phyloP scores from a whole-genome alignment of 2,888 invertebrate genomes.

The Xanthostigma xanthostigma region DNA sequence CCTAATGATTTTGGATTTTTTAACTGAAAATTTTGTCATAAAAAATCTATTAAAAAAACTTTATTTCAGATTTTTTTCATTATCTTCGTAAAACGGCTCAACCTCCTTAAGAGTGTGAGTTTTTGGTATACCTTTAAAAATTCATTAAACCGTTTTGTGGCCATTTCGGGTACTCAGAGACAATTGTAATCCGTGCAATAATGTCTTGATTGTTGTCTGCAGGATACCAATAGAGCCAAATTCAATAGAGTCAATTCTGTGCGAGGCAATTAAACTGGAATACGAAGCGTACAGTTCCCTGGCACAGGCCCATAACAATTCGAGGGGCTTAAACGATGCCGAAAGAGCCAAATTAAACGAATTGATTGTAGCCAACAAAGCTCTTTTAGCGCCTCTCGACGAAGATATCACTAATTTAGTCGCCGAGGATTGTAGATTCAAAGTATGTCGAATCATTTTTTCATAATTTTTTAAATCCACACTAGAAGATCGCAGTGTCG shows the following conservation, averaged over 20 bases:
- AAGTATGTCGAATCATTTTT: slow-evolving; percentile 23
- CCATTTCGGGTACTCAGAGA: too few species aligned
- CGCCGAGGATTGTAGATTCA: slow-evolving; percentile 41
- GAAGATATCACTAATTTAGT: slow-evolving; percentile 58
- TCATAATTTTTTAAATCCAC: too few species aligned
- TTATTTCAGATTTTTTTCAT: too few species aligned
- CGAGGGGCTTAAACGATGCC: slow-evolving; percentile 59
- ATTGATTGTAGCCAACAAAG: slow-evolving; percentile 72
- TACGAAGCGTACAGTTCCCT: slow-evolving; percentile 57
- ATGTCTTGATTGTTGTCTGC: slow-evolving; percentile 20
- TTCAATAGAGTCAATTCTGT: slow-evolving; percentile 70
- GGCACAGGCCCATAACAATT: slow-evolving; percentile 40
- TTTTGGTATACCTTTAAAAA: too few species aligned
- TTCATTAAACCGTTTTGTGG: too few species aligned
- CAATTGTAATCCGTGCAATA: slow-evolving; percentile 1
- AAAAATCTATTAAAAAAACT: too few species aligned
- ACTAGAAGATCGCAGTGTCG: too few species aligned
- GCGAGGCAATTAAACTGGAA: slow-evolving; percentile 74
- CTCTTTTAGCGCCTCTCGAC: slow-evolving; percentile 68
- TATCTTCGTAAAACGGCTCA: too few species aligned
- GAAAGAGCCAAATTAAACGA: slow-evolving; percentile 74
- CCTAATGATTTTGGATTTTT: too few species aligned
- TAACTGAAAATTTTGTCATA: too few species aligned
- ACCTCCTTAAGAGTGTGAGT: too few species aligned
- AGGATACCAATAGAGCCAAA: slow-evolving; percentile 44